phyloP scores from a whole-genome alignment of 2,113 vertebrate genomes.

The Verasper variegatus region DNA sequence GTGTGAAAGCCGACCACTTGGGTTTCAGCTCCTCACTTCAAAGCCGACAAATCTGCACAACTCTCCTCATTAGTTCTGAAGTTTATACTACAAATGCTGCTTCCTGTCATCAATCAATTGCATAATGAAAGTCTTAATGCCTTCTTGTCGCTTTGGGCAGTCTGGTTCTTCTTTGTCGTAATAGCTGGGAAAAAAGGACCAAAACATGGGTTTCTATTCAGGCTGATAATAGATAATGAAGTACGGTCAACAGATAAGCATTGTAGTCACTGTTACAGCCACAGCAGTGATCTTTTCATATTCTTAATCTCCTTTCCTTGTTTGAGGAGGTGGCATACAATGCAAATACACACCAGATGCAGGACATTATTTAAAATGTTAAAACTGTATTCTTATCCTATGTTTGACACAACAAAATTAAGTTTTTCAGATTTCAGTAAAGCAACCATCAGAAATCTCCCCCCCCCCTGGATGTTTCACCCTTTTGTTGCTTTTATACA shows the following conservation, averaged over 20 bases:
- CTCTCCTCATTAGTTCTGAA: slow-evolving; percentile 69
- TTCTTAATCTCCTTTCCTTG: neutral
- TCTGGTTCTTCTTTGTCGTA: slow-evolving; percentile 22
- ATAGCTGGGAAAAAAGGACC: neutral
- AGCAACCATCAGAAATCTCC: too few species aligned
- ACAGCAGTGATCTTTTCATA: neutral
- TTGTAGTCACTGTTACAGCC: slow-evolving; percentile 2
- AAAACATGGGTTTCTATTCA: neutral
- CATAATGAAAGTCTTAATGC: slow-evolving; percentile 63
- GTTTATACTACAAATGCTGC: slow-evolving; percentile 55
- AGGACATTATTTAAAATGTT: too few species aligned
- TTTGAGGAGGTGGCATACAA: neutral
- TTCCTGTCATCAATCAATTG: slow-evolving; percentile 67
- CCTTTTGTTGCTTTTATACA: too few species aligned
- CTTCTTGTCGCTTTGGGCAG: slow-evolving; percentile 21
- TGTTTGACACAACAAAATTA: too few species aligned
- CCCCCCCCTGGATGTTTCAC: too few species aligned
- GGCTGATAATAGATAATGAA: slow-evolving; percentile 4
- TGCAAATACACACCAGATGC: neutral
- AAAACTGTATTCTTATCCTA: too few species aligned
- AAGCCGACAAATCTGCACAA: slow-evolving; percentile 64
- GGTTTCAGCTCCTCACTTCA: slow-evolving; percentile 65
- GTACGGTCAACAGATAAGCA: slow-evolving; percentile 2
- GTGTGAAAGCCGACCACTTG: slow-evolving; percentile 68
- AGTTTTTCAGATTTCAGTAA: too few species aligned